Percentiles rank a stretch among this genome's conserved stretches.
Evolutionary conservation across 1,140 invertebrate species (phyloP).

Genomic region (Bradynema listronoti): DNA sequence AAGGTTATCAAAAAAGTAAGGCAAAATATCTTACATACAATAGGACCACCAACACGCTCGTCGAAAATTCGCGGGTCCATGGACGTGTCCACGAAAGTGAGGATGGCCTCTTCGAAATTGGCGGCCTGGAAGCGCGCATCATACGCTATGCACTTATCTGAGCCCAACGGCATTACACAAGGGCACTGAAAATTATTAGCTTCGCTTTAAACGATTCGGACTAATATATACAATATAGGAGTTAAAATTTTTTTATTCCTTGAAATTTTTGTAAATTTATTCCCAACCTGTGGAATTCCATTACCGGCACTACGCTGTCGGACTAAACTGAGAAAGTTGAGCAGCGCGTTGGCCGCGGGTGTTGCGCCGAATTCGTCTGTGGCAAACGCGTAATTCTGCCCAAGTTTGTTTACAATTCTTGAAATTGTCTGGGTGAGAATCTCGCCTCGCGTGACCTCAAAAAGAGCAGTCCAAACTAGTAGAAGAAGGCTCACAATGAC

Average conservation of each 20-base stretch:
- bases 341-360: constrained; percentile 5
- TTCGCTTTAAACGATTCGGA: background rate
- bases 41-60: constrained; percentile 26
- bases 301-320: constrained; percentile 27
- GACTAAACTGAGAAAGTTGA: constrained; percentile 33
- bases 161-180: constrained; percentile 29
- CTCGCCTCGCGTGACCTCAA: too few species aligned
- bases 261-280: background rate
- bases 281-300: constrained; percentile 31
- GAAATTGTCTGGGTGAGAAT: too few species aligned
- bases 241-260: too few species aligned
- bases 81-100: constrained; percentile 38
- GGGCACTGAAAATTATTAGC: constrained; percentile 35
- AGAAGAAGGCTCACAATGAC: too few species aligned
- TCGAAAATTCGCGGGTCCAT: constrained; percentile 39
- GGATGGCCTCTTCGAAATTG: constrained; percentile 38
- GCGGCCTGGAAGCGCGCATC: constrained; percentile 21
- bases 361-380: too few species aligned
- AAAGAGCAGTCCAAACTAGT: too few species aligned
- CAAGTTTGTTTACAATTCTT: too few species aligned
- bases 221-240: constrained; percentile 28
- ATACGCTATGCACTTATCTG: background rate
- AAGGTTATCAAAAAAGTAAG: background rate
- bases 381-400: too few species aligned
- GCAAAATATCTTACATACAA: constrained; percentile 15